phyloP scores from a whole-genome alignment of 2,113 vertebrate genomes.

The Hippopotamus amphibius region DNA sequence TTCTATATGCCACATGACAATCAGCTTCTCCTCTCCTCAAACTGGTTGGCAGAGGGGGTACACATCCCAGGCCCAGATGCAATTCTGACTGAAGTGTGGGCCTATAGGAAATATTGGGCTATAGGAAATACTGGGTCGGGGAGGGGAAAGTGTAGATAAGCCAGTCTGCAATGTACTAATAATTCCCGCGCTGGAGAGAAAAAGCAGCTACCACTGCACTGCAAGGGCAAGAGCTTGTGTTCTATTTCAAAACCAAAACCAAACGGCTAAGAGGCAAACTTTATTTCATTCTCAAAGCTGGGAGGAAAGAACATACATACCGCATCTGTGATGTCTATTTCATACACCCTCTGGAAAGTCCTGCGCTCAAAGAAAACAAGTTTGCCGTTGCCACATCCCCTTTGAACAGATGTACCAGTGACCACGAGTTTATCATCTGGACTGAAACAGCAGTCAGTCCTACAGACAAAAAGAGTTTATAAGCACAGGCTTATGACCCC shows the following conservation, averaged over 20 bases:
- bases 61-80: background rate
- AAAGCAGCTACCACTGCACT: background rate
- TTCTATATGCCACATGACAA: background rate
- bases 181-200: background rate
- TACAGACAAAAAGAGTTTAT: slow-evolving; percentile 76
- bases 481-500: background rate
- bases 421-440: slow-evolving; percentile 97
- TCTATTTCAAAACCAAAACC: background rate
- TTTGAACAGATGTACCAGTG: slow-evolving; percentile 96
- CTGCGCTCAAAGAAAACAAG: slow-evolving; percentile 94
- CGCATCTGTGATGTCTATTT: slow-evolving; percentile 95
- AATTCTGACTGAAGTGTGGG: background rate
- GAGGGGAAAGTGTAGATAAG: background rate
- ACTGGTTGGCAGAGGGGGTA: background rate
- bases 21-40: background rate
- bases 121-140: background rate
- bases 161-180: background rate
- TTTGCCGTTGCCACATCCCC: slow-evolving; percentile 93
- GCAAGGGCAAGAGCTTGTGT: background rate
- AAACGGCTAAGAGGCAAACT: background rate
- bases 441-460: slow-evolving; percentile 98
- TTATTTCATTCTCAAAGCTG: slow-evolving; percentile 26
- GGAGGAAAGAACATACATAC: slow-evolving; percentile 87
- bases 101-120: background rate
- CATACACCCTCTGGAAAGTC: slow-evolving; percentile 93